These are phyloP conservation scores for Melanaphis sacchari DNA, from an alignment of 1,140 invertebrate genomes.

Conservation along the genomic window DNA sequence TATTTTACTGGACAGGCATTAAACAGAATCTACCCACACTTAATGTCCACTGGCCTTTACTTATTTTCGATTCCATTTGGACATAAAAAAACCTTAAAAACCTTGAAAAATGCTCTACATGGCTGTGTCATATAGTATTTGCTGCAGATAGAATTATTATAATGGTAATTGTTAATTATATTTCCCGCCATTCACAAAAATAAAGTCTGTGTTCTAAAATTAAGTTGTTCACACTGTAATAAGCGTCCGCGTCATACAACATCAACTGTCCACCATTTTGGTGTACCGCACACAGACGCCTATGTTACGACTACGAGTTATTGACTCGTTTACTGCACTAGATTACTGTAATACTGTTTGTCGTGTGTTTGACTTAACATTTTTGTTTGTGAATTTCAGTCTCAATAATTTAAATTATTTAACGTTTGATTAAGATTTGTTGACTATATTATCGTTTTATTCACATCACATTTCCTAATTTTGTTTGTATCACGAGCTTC, in stretches of 20 bases:
- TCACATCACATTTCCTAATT: not conserved
- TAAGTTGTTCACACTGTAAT: slow-evolving; percentile 3
- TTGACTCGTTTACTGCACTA: slow-evolving; percentile 4
- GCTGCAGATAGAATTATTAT: no score
- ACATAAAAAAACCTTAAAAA: no score
- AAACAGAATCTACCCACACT: no score
- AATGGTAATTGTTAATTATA: not conserved
- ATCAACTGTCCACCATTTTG: slow-evolving; percentile 23
- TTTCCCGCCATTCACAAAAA: not conserved
- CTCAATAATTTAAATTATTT: not conserved
- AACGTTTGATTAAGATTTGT: not conserved
- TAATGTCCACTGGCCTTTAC: no score
- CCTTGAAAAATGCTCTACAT: not conserved
- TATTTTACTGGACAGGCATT: no score
- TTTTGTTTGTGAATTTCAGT: not conserved
- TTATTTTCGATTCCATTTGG: no score
- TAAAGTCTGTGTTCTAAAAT: not conserved
- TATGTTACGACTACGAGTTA: not conserved
- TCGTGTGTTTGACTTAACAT: not conserved
- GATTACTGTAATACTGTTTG: not conserved
- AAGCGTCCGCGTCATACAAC: slow-evolving; percentile 36
- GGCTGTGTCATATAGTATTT: not conserved
- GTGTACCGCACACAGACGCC: not conserved
- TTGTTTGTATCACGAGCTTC: slow-evolving; percentile 6
- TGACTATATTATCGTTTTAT: not conserved